Evolutionary conservation across 1,140 invertebrate genomes (phyloP), one percentile per base, ranked within the genome.

Genomic region (Drosophila pseudoobscura): DNA sequence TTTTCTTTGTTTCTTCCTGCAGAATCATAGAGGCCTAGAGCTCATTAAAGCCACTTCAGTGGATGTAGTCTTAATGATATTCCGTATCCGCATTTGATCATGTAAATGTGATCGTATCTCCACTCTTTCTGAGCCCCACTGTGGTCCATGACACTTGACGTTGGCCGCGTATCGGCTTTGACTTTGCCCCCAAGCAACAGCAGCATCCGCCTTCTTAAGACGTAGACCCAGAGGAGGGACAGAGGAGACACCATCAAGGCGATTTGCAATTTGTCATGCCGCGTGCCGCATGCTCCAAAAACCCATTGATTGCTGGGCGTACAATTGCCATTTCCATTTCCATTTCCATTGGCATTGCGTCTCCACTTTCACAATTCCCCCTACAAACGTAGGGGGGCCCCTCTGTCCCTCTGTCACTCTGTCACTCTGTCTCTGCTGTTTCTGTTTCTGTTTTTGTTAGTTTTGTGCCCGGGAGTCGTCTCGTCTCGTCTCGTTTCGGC

Each of bases 221-320:
- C 24, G 24, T 15, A 49, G 11, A 39, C 11, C 11, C 47, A 51
- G 58, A 29, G 24, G 39, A 35, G 17, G 15, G 41, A 24, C 17
- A 35, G 22, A 61, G 41, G 22, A 61, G 41, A 54, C 45, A 51
- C 50, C 44, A 41, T n/a, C 44, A 62, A 69, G 59, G 47, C 63
- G 75, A 69, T 75, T 78, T 69, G 56, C 63, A 74, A 80, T 78
- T 80, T 80, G 64, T 80, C 75, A 77, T 70, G 79, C 60, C 64
- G 63, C 60, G 29, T 76, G 68, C 65, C 52, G 56, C 53, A 15
- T 76, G 74, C 65, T 75, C 77, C 64, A 80, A 71, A 80, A 71
- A 54, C 29, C 15, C 58, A 80, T 80, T 71, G 78, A 80, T 80
- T 80, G 64, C 59, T 45, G 35, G 15, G 47, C 11, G 55, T 39